These are phyloP conservation scores for Podarcis raffonei DNA, from an alignment of 2,113 vertebrate genomes.

Conservation along the genomic window DNA sequence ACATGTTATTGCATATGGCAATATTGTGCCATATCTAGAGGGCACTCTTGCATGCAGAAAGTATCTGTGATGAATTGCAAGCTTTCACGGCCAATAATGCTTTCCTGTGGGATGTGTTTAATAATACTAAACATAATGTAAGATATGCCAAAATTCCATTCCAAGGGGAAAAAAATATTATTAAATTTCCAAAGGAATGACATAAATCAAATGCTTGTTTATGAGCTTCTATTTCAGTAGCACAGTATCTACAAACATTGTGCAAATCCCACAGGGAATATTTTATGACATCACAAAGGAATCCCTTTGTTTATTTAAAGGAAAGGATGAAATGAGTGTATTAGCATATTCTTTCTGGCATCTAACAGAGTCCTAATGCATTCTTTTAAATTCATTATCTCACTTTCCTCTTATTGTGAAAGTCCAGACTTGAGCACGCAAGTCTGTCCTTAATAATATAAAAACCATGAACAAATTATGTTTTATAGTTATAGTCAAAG, in stretches of 20 bases:
- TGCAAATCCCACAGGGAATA: slow-evolving; percentile 1
- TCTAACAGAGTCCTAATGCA: slow-evolving; percentile 7
- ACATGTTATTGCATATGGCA: not conserved
- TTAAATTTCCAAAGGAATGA: slow-evolving; percentile 34
- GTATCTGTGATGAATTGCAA: not conserved
- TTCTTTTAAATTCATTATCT: slow-evolving; percentile 43
- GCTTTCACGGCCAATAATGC: not conserved
- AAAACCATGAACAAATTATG: not conserved
- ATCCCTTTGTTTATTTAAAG: slow-evolving; percentile 34
- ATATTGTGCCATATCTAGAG: not conserved
- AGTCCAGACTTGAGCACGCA: not conserved
- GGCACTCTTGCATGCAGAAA: not conserved
- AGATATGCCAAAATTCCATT: slow-evolving; percentile 7
- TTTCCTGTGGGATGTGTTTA: not conserved
- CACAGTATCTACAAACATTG: not conserved
- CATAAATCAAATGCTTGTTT: slow-evolving; percentile 8
- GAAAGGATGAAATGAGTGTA: not conserved
- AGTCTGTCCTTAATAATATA: not conserved
- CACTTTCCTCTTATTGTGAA: not conserved
- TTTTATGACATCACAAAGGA: not conserved
- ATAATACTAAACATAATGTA: not conserved
- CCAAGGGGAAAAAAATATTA: slow-evolving; percentile 11
- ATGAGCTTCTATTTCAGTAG: slow-evolving; percentile 48
- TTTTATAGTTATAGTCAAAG: not conserved
- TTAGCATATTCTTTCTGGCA: slow-evolving; percentile 23